Evolutionary conservation across 2,888 invertebrate genomes (phyloP).

Genomic region (Dichetophora obliterata): DNA sequence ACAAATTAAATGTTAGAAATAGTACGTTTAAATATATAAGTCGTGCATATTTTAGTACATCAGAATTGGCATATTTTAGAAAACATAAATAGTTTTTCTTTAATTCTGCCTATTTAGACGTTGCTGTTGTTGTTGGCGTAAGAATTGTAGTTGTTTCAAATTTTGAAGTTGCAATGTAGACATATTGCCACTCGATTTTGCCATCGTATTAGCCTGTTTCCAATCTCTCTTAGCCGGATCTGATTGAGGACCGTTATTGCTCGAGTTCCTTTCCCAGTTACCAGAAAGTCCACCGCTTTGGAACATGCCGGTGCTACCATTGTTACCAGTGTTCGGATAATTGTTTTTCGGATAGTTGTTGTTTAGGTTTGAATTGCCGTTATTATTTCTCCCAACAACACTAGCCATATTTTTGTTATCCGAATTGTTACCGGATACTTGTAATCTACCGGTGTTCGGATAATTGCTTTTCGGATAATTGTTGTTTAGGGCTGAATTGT

Average conservation of each 20-base stretch:
- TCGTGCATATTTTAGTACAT: too few relatives aligned
- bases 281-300: slow-evolving; percentile 2
- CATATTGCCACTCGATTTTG: background rate
- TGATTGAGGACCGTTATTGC: background rate
- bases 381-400: slow-evolving; percentile 9
- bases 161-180: slow-evolving; percentile 14
- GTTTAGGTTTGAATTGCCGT: slow-evolving; percentile 13
- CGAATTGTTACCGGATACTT: background rate
- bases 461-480: background rate
- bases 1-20: too few relatives aligned
- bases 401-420: slow-evolving; percentile 6
- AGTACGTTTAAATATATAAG: too few relatives aligned
- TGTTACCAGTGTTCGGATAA: background rate
- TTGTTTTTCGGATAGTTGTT: slow-evolving; percentile 8
- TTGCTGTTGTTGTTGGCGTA: slow-evolving; percentile 18
- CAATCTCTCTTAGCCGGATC: background rate
- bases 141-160: slow-evolving; percentile 1
- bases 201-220: slow-evolving; percentile 7
- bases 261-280: slow-evolving; percentile 6
- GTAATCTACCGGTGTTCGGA: background rate
- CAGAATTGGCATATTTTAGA: too few relatives aligned
- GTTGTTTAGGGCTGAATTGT: slow-evolving; percentile 11
- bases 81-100: background rate
- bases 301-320: background rate
- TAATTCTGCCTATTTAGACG: background rate